Evolutionary conservation across 2,888 invertebrate genomes (phyloP), one percentile per base, ranked within the genome.

Genomic region (Pandemis heparana): DNA sequence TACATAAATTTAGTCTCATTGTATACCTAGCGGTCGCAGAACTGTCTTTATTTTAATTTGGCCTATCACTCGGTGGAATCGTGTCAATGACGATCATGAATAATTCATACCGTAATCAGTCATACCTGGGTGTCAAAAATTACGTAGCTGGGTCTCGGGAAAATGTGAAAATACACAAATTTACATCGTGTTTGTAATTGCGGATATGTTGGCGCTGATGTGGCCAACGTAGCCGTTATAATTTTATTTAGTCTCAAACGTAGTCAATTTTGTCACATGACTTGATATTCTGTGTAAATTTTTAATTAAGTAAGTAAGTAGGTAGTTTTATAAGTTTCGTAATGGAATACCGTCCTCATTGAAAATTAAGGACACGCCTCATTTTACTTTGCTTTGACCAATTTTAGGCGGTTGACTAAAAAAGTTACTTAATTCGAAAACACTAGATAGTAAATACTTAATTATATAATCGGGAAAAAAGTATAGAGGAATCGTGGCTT

Each of bases 71-170:
- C 10, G 3, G 43, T 43, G 14, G 46, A 1, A 51, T 51, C n/a
- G 51, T 51, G n/a, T n/a, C 51, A 51, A 51, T n/a, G 51, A 5
- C n/a, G 8, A 6, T 51, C 51, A 51, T 51, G 51, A 51, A 51
- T 51, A 51, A 51, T 51, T 51, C 51, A 51, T 8, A n/a, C n/a
- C 14, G 51, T 51, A 51, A 51, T 51, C 51, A n/a, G 51, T 51
- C 51, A 51, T 51, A 51, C 51, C 51, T 51, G 12, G 12, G 51
- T 48, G n/a, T 16, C 16, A 51, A 51, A 51, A 51, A 51, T 16
- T 51, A n/a, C n/a, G n/a, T 51, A 7, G 51, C n/a, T 16, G 51
- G n/a, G 51, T 14, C 51, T 43, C 51, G 51, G n/a, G 5, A 51
- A 53, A 53, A n/a, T 48, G n/a, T 14, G n/a, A 48, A n/a, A 48